Base-by-base conservation (phyloP, 2,797 vertebrate species). In the Periophthalmus magnuspinnatus region DNA sequence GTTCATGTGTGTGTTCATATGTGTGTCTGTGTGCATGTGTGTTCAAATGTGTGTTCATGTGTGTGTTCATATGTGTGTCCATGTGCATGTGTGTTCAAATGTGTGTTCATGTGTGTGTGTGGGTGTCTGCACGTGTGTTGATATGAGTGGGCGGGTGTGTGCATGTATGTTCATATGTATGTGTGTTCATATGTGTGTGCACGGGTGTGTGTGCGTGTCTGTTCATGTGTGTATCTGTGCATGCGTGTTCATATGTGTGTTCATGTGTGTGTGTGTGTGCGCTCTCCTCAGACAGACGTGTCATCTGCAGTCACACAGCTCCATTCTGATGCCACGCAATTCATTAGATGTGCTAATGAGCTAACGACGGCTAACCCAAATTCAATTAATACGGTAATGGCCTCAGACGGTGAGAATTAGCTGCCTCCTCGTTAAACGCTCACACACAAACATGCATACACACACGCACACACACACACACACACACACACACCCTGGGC, bases 301-400 rank as follows among this genome's bases (percentile, higher is more conserved):
- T 96, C 96, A 97, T 94, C 97, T 98, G 97, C 95, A 96, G 96
- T 95, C 95, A 98, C 96, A 99, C 97, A 96, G 96, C 97, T 98
- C 98, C 97, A 98, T 98, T 96, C 95, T 94, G 95, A 98, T 97
- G 97, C 98, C 97, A 98, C 96, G 96, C 96, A 98, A 98, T 98
- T 99, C 98, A 98, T 98, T 98, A 98, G 95, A 97, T 93, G 96
- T 97, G 96, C 96, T 99, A 99, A 99, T 98, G 97, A 98, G 97
- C 96, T 97, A 98, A 97, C 96, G 96, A 96, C 96, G 96, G 91
- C 91, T 91, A 91, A 95, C 95, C 95, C 96, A 99, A 98, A 99
- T 98, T 98, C 98, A 98, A 99, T 98, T 98, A 99, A 97, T 97
- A 95, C 95, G 93, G 94, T 97, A 98, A 98, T 98, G 96, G 96